Evolutionary conservation across 2,888 invertebrate species (phyloP), one percentile per base, ranked within the genome.

Genomic region (Seira sanloemensis): DNA sequence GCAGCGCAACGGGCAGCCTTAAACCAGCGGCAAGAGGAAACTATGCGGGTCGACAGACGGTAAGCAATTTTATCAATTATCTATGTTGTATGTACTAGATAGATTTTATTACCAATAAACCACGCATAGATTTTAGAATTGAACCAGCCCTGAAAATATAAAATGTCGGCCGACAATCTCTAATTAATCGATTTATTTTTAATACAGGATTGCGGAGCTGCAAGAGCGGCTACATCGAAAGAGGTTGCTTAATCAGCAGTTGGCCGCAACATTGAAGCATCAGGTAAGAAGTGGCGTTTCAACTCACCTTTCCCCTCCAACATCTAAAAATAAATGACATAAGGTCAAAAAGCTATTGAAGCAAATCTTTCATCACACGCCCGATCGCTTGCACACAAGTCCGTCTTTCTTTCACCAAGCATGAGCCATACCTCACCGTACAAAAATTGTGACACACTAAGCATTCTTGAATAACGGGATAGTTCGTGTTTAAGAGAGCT

Each of bases 161-260:
- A n/a, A n/a, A n/a, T n/a, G n/a, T n/a, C n/a, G n/a, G n/a, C n/a
- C n/a, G n/a, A n/a, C n/a, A n/a, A n/a, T n/a, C n/a, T n/a, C n/a
- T n/a, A n/a, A n/a, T n/a, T n/a, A n/a, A n/a, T n/a, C n/a, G n/a
- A n/a, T n/a, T n/a, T n/a, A n/a, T n/a, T n/a, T n/a, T n/a, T n/a
- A n/a, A n/a, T n/a, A n/a, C n/a, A 37, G 37, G 37, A 98, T 98
- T 90, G 96, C 97, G 62, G 98, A 98, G 91, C 93, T 98, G 73
- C 98, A 98, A 91, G 96, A 97, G 89, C 93, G 98, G 73, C 92
- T 98, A 89, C 96, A 97, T 90, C 94, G 97, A 89, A 97, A 97
- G 91, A 93, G 97, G 87, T 94, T 96, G 81, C 93, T 97, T 89
- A 97, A 97, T 91, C 94, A 94, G 90, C 94, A 95, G 90, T 91